Evolutionary conservation across 2,113 vertebrate genomes (phyloP).

Genomic region (Phaetusa simplex): DNA sequence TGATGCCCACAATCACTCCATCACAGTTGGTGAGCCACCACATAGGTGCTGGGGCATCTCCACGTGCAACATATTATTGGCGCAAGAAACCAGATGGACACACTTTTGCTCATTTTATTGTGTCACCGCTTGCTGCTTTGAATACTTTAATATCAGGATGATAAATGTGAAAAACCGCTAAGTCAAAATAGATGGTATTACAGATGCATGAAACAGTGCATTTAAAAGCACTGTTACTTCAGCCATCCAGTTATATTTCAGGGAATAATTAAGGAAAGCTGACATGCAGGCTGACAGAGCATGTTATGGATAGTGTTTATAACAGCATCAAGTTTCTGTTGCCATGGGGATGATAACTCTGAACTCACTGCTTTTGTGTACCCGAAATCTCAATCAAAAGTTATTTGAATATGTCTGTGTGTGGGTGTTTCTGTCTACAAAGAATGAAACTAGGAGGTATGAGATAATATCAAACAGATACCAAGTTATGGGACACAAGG

Average conservation of each 20-base stretch:
- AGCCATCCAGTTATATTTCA: background rate
- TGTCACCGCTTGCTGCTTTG: background rate
- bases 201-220: background rate
- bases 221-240: background rate
- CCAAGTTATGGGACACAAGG: background rate
- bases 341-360: background rate
- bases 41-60: background rate
- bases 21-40: background rate
- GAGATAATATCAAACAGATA: background rate
- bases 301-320: background rate
- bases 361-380: background rate
- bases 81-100: accelerated
- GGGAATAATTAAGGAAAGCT: background rate
- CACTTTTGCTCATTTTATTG: accelerated
- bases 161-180: background rate
- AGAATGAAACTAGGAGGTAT: background rate
- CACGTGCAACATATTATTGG: background rate
- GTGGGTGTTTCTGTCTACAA: background rate
- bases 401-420: accelerated
- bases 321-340: background rate
- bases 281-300: background rate
- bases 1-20: background rate
- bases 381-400: background rate
- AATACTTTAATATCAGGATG: background rate
- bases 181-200: background rate